Base-by-base conservation (phyloP, 2,797 vertebrate species). In the Cirrhinus molitorella region DNA sequence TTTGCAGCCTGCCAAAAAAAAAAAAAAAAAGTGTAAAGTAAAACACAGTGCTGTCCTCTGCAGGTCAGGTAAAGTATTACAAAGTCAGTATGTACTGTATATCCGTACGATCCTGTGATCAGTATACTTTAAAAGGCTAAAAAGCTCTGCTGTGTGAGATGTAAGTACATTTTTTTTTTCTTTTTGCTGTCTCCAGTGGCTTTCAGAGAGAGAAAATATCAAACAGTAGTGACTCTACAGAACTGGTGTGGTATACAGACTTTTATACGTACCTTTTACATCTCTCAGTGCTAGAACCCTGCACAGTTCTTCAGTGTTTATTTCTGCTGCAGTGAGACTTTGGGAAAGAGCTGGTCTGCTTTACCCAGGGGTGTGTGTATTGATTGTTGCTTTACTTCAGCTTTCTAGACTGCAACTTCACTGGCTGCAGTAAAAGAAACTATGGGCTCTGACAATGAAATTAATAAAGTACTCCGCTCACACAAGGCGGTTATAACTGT, bases 311-410 rank as follows among this genome's bases (percentile, higher is more conserved):
- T 16, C 4, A 17, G 17, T 71, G 14, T 86, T 86, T 47, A 53
- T 88, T 89, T 93, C 89, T 94, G 88, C 92, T 93, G 93, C 92
- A 91, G 90, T 91, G 90, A 90, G 91, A 92, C 55, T 68, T 66
- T 77, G 84, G 77, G 80, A 86, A 83, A 84, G 72, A 85, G 85
- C 79, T 63, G 3, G 9, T 85, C 89, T 90, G 85, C 72, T 81
- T 76, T 88, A 89, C 87, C 91, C 88, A 88, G 88, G 89, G 90
- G 89, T 89, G 80, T 87, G 86, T 87, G 67, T 93, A 93, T 95
- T 90, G 94, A 93, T 95, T 91, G 80, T 87, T 92, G 85, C 63
- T 88, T 89, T 86, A 83, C 91, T 94, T 93, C 87, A 91, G 92
- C 92, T 90, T 89, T 89, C 51, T 57, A 85, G 76, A 78, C 73